phyloP scores from a whole-genome alignment of 1,140 invertebrate genomes.

The Aleiodes sp. region DNA sequence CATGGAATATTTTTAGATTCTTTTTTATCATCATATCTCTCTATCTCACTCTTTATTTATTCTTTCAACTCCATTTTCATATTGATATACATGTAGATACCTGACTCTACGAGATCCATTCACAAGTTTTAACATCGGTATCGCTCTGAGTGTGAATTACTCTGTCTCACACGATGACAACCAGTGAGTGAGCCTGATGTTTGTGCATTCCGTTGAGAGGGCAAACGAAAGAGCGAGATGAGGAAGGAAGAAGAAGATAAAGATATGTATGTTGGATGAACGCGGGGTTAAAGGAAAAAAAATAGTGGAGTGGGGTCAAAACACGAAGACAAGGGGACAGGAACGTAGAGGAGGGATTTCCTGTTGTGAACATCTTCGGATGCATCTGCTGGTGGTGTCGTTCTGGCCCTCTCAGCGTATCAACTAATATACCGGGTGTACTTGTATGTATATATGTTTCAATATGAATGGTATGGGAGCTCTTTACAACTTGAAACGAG shows the following conservation, averaged over 20 bases:
- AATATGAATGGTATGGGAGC: background rate
- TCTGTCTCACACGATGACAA: conserved; percentile 39
- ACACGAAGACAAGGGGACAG: conserved; percentile 32
- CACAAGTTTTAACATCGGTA: conserved; percentile 6
- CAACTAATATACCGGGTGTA: conserved; percentile 13
- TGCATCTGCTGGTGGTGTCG: conserved; percentile 56
- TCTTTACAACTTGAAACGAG: background rate
- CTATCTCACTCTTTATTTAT: too few relatives aligned
- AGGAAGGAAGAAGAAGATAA: conserved; percentile 20
- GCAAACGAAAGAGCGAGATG: conserved; percentile 39
- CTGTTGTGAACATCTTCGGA: conserved; percentile 64
- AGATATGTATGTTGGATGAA: conserved; percentile 21
- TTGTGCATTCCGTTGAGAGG: conserved; percentile 48
- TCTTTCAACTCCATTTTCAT: too few relatives aligned
- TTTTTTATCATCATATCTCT: too few relatives aligned
- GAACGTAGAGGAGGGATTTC: conserved; percentile 57
- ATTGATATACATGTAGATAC: background rate
- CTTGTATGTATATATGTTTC: background rate
- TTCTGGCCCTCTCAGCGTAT: conserved; percentile 37
- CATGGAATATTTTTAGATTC: too few relatives aligned
- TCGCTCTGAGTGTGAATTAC: conserved; percentile 35
- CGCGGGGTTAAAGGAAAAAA: conserved; percentile 13
- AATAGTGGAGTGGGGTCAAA: conserved; percentile 32
- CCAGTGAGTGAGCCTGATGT: conserved; percentile 32
- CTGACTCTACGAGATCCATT: background rate